Evolutionary conservation across 2,113 vertebrate genomes (phyloP), one percentile per base, ranked within the genome.

Genomic region (Alethe diademata): DNA sequence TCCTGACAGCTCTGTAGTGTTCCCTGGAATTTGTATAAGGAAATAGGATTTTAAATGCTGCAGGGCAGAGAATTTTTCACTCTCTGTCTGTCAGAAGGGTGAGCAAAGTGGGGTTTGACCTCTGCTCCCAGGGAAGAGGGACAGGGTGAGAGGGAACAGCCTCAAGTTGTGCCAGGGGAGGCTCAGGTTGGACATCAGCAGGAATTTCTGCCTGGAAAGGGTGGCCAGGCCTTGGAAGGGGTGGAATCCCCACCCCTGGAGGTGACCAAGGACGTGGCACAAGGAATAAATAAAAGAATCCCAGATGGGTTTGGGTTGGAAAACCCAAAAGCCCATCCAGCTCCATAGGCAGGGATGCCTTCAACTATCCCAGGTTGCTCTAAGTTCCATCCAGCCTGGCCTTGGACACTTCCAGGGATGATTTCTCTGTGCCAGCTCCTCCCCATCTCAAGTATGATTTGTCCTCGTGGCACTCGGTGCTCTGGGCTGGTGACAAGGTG

Each of bases 31-130:
- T 92, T 90, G 90, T 79, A 5, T 91, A 47, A 67, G 62, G 50
- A 89, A 94, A 94, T 87, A 60, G 45, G 18, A 14, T 90, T 86
- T 91, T 88, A 74, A 92, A 92, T 74, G 79, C 67, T 88, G 81
- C 70, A 67, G 81, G 67, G 54, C 88, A 91, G 36, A 31, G 40
- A 15, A 18, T 23, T 64, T 88, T 47, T 65, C 31, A 18, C 22
- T 80, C 43, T 65, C 14, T 11, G 3, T 11, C 35, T 72, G 35
- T 26, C 66, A 62, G 56, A n/a, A 78, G 48, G 12, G 40, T 53
- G 57, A 48, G 25, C n/a, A 47, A 47, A 48, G 40, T 19, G 38
- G 16, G 45, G 42, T n/a, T 48, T n/a, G 48, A 74, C 7, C 40
- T 56, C n/a, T 78, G 47, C 38, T 61, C 64, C 23, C n/a, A 43